Evolutionary conservation across 2,797 vertebrate genomes (phyloP).

Genomic region (Diglossa cyanea): DNA sequence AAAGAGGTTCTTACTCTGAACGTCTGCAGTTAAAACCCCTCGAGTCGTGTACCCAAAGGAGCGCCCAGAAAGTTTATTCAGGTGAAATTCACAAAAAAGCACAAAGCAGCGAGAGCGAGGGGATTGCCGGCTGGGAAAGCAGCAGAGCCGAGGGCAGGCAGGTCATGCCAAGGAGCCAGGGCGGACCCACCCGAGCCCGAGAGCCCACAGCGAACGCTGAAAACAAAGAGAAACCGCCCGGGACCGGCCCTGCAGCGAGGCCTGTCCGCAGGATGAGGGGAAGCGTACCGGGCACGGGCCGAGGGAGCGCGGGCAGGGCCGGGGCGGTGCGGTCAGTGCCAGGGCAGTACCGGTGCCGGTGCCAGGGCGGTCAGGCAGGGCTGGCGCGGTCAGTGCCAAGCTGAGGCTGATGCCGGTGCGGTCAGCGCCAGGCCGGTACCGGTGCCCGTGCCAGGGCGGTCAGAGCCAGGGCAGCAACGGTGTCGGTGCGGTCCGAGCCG

Average conservation of each 20-base stretch:
- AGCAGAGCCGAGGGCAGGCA: rapidly evolving
- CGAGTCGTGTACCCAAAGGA: rapidly evolving
- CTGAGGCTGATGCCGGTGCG: too few species aligned
- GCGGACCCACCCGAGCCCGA: rapidly evolving
- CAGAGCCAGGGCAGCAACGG: too few species aligned
- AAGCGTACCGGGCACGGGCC: rapidly evolving
- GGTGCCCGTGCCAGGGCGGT: too few species aligned
- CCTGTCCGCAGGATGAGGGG: rapidly evolving
- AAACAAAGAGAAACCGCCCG: rapidly evolving
- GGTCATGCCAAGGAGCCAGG: rapidly evolving
- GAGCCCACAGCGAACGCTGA: rapidly evolving
- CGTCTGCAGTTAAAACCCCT: rapidly evolving
- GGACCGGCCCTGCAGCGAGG: rapidly evolving
- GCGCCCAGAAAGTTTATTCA: rapidly evolving
- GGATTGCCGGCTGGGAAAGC: rapidly evolving
- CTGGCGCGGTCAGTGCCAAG: too few species aligned
- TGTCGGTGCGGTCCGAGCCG: too few species aligned
- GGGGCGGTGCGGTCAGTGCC: too few species aligned
- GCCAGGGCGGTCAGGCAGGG: too few species aligned
- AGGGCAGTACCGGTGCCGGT: rapidly evolving
- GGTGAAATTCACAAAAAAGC: neutral
- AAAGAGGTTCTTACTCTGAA: rapidly evolving
- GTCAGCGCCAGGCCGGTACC: too few species aligned
- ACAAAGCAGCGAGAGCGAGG: rapidly evolving
- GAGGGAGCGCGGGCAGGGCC: rapidly evolving